phyloP scores from a whole-genome alignment of 2,797 vertebrate genomes.

The Fistularia commersonii region DNA sequence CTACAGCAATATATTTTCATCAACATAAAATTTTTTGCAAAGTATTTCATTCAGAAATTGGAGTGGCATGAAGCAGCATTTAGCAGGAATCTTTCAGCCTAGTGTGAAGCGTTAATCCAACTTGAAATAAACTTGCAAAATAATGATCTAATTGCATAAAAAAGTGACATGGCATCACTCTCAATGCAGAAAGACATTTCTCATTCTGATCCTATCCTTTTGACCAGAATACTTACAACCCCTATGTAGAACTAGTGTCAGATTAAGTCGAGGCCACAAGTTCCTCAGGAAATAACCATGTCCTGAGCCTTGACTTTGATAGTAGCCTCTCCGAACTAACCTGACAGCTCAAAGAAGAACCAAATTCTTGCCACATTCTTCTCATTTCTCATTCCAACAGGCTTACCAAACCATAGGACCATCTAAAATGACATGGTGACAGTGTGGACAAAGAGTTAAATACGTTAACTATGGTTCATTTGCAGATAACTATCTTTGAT shows the following conservation, averaged over 20 bases:
- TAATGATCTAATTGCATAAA: conserved; percentile 49
- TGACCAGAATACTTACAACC: conserved; percentile 12
- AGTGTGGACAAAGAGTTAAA: conserved; percentile 73
- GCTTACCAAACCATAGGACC: conserved; percentile 46
- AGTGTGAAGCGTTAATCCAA: conserved; percentile 23
- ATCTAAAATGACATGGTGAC: conserved; percentile 70
- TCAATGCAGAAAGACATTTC: conserved; percentile 29
- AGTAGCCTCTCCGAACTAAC: conserved; percentile 35
- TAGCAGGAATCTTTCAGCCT: conserved; percentile 56
- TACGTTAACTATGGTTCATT: conserved; percentile 69
- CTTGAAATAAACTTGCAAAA: conserved; percentile 30
- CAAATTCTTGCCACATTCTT: conserved; percentile 51
- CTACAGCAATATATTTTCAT: conserved; percentile 8
- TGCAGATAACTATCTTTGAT: conserved; percentile 59
- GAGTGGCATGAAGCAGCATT: conserved; percentile 60
- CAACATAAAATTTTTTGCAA: conserved; percentile 16
- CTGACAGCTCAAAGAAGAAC: conserved; percentile 33
- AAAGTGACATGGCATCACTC: conserved; percentile 31
- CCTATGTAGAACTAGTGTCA: conserved; percentile 25
- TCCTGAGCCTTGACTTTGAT: conserved; percentile 23
- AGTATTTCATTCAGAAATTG: conserved; percentile 44
- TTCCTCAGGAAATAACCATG: conserved; percentile 35
- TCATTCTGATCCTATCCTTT: conserved; percentile 23
- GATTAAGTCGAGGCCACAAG: conserved; percentile 29
- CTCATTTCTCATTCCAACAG: conserved; percentile 38